Base-by-base conservation (phyloP, 2,888 invertebrate species). In the Orthosia gracilis region DNA sequence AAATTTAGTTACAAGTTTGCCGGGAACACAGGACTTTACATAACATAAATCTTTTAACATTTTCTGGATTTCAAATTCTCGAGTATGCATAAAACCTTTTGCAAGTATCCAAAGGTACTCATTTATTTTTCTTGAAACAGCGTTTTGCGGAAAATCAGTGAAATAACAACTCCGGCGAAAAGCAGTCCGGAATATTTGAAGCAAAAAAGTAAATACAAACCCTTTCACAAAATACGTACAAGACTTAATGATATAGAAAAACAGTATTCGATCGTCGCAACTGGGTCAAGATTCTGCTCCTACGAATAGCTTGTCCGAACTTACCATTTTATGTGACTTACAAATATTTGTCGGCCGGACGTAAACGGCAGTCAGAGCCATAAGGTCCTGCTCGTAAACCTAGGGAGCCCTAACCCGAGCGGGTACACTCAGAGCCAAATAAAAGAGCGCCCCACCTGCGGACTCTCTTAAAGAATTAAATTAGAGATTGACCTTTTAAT, bases 401-500 rank as follows among this genome's bases (percentile, higher is more conserved):
- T 55, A 57, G 68, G 58, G 65, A 54, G 61, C 62, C 73, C 72
- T 78, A 65, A 79, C 21, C 68, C 58, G 31, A 26, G 73, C 62
- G 31, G 18, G 72, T 63, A 80, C 75, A 75, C 63, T 86, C 59
- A 65, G 59, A 67, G 58, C 40, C 63, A 68, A 76, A 84, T 82
- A 75, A 75, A 75, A 73, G 65, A 54, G 62, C n/a, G 40, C 58
- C 58, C 73, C 74, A 82, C 85, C 83, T 78, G 85, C 61, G 72
- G 73, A 72, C 73, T 73, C 76, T 69, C 80, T 76, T 84, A 18
- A 85, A 87, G 81, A 80, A 88, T 88, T 89, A 88, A 88, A 89
- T 88, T 88, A 87, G 80, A 83, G 79, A 87, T 87, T 84, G 78
- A 83, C 82, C 84, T 85, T 87, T 89, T 87, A 87, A 89, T 89